Base-by-base conservation (phyloP, 2,888 invertebrate species). In the Deroplatys truncata region DNA sequence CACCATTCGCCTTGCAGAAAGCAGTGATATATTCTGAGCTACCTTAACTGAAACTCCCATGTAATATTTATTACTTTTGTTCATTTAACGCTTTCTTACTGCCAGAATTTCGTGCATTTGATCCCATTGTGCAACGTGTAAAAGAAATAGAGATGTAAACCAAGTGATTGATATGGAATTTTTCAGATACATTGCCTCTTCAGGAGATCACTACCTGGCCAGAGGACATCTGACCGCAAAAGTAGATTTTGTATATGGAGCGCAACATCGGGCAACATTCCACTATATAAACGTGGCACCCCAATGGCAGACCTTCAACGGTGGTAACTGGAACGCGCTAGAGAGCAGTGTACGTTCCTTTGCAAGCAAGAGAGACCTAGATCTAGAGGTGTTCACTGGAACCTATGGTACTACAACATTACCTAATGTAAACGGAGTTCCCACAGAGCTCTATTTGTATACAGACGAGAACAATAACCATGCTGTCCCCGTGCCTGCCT, bases 301-400 rank as follows among this genome's bases (percentile, higher is more conserved):
- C 1, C 96, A 96, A 91, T 96, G 96, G 96, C 95, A 96, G 91
- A 93, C 93, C 5, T 95, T 96, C 91, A 96, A 96, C 92, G 94
- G 93, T 0, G 94, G 94, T 20, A 95, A 95, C 91, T 96, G 96
- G 96, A 92, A 94, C 85, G 91, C 91, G 1, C 92, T 95, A 28
- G 96, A 96, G 93, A 91, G 91, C 8, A 93, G 93, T 90, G 93
- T 94, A 10, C 93, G 95, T 89, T 92, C 92, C 25, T 94, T 94
- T 91, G 94, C 94, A 0, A 91, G 91, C 3, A 84, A 83, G 0
- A 91, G 91, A 25, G 88, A 91, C 8, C 90, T 92, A 0, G 92
- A 93, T 84, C 91, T 94, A 4, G 92, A 92, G 25, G 92, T 94
- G 4, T 94, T 92, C 92, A 96, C 96, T 0, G 96, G 96, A 2